Conservation (phyloP, 2,113 vertebrate species). For the Nibea coibor region DNA sequence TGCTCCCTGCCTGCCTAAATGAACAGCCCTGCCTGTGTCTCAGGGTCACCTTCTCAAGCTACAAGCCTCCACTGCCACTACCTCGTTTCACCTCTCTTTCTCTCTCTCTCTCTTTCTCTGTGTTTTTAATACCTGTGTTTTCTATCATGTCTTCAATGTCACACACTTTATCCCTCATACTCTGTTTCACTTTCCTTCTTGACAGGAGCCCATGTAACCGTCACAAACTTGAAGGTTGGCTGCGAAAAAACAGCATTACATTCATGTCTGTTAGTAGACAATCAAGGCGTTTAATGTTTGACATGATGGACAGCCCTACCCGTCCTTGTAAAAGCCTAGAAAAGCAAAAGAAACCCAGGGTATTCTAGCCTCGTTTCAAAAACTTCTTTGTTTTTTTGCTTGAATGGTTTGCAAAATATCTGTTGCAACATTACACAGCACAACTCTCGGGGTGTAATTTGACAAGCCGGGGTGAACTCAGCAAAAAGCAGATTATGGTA, state of each 20-base stretch:
- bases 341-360: not conserved
- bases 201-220: not conserved
- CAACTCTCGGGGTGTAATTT: not conserved
- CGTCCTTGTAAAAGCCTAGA: not conserved
- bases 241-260: not conserved
- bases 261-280: not conserved
- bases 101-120: not conserved
- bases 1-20: constrained; percentile 72
- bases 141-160: constrained; percentile 11
- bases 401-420: not conserved
- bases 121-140: constrained; percentile 24
- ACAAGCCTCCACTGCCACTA: constrained; percentile 23
- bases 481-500: not conserved
- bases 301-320: not conserved
- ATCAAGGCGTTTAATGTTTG: not conserved
- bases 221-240: not conserved
- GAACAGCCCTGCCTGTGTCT: constrained; percentile 60
- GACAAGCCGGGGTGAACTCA: not conserved
- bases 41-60: constrained; percentile 76
- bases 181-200: not conserved
- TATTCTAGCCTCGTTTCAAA: not conserved
- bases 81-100: constrained; percentile 5
- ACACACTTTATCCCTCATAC: constrained; percentile 9
- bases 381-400: not conserved
- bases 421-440: not conserved